A percentile compares a stretch with the other conserved stretches of the same genome.
These are phyloP conservation scores for Serripes groenlandicus DNA, from an alignment of 2,888 invertebrate species.

Conservation along the genomic window DNA sequence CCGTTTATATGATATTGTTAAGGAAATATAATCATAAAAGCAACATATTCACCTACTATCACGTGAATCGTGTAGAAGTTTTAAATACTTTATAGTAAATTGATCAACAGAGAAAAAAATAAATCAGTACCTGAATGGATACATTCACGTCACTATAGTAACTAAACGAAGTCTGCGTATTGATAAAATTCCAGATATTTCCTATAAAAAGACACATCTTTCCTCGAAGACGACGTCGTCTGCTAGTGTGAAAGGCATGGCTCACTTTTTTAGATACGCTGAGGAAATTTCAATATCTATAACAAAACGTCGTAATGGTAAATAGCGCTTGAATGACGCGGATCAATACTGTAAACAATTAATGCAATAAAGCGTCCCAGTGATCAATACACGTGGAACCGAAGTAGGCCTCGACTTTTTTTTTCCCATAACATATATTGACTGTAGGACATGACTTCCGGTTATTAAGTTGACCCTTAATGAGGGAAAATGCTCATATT, in stretches of 20 bases:
- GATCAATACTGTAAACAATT: constrained; percentile 67
- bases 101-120: not conserved
- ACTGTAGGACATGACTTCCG: too few species aligned
- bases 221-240: constrained; percentile 15
- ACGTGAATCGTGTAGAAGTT: too few species aligned
- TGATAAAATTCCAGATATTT: constrained; percentile 36
- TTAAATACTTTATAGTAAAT: too few species aligned
- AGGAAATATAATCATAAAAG: too few species aligned
- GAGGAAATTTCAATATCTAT: constrained; percentile 34
- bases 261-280: constrained; percentile 22
- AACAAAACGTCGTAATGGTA: constrained; percentile 30
- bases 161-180: constrained; percentile 27
- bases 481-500: too few species aligned
- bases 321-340: constrained; percentile 57
- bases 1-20: too few species aligned
- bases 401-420: not conserved
- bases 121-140: constrained; percentile 52
- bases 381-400: constrained; percentile 51
- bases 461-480: too few species aligned
- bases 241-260: constrained; percentile 8
- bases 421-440: not conserved
- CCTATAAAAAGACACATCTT: constrained; percentile 33
- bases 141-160: constrained; percentile 54
- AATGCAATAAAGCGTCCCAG: constrained; percentile 39
- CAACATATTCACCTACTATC: too few species aligned